Base-by-base conservation (phyloP, 1,140 invertebrate species). In the Geopemphigus sp. region DNA sequence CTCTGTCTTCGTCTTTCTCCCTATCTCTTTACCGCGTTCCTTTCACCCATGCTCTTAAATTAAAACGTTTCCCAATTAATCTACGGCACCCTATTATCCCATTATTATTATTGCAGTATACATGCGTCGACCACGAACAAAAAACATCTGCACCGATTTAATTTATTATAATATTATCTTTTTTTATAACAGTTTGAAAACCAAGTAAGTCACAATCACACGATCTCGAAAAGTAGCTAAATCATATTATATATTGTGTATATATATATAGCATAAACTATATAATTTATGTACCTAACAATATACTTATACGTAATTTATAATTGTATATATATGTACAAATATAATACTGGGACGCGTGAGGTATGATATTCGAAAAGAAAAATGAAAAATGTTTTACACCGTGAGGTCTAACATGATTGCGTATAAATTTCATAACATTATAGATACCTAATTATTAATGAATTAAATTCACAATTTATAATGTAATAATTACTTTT, bases 31-130 rank as follows among this genome's bases (percentile, higher is more conserved):
- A n/a, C n/a, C n/a, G n/a, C n/a, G n/a, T n/a, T n/a, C n/a, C 61
- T 0, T 26, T 17, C 1, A 17, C 17, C 29, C 32, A 1, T 29
- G n/a, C 11, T 64, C 29, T 66, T 24, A 47, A 8, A 47, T 47
- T 68, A 68, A 6, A 66, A 19, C n/a, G 12, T 47, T 68, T 68
- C 45, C n/a, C 64, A 47, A 68, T 68, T 68, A 47, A 68, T 68
- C 39, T n/a, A 68, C n/a, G 22, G 39, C 14, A 1, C 22, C 5
- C 39, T 47, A 47, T 66, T 22, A 66, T 24, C n/a, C 5, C 10
- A 45, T 66, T 32, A 39, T 39, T 39, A 22, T 45, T 47, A 39
- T 39, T 22, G 14, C 32, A 6, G 29, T 11, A 63, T 1, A 3
- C 32, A 1, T 0, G 12, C n/a, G 39, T 66, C n/a, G 39, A 22